Percentiles rank a stretch among this genome's conserved stretches.
These are phyloP conservation scores for Doris montereyensis DNA, from an alignment of 2,888 invertebrate genomes.

Conservation along the genomic window DNA sequence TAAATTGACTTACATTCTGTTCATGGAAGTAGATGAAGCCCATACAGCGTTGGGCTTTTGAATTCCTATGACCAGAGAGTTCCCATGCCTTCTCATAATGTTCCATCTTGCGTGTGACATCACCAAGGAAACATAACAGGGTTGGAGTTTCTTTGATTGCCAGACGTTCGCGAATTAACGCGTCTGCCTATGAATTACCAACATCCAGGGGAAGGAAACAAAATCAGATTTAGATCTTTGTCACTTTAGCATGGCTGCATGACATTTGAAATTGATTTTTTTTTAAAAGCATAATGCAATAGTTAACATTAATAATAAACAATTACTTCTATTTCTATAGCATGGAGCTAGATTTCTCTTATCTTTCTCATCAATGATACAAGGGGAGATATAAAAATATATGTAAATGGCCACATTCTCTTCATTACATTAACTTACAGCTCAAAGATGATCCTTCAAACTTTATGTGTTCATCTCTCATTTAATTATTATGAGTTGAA, in stretches of 20 bases:
- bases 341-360: too few relatives aligned
- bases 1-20: conserved; percentile 65
- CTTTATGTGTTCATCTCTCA: too few relatives aligned
- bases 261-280: neutral
- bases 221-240: too few relatives aligned
- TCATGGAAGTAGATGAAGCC: conserved; percentile 76
- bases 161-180: conserved; percentile 85
- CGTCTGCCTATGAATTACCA: conserved; percentile 81
- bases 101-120: conserved; percentile 84
- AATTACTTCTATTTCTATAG: too few relatives aligned
- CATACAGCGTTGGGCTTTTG: conserved; percentile 90
- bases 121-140: conserved; percentile 92
- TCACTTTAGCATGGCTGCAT: too few relatives aligned
- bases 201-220: neutral
- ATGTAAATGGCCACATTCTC: too few relatives aligned
- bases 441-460: too few relatives aligned
- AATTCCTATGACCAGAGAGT: conserved; percentile 85
- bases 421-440: too few relatives aligned
- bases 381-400: too few relatives aligned
- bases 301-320: neutral
- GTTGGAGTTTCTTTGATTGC: conserved; percentile 86
- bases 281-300: neutral
- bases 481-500: too few relatives aligned
- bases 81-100: conserved; percentile 94
- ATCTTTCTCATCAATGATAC: too few relatives aligned